Evolutionary conservation across 2,797 vertebrate genomes (phyloP).

Genomic region (Thripadectes ignobilis): DNA sequence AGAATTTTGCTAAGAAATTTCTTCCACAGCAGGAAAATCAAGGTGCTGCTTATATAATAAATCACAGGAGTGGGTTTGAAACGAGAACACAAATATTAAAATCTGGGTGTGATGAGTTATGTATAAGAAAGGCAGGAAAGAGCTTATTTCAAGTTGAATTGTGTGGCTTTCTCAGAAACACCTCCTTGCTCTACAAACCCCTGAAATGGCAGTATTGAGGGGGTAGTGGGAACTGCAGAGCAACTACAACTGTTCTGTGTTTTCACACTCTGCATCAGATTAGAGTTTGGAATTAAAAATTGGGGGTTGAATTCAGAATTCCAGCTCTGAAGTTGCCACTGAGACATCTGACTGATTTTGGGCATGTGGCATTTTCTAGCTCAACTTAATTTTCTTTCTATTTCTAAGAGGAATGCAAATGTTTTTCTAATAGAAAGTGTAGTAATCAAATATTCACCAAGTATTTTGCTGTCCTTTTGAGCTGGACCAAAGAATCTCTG

Average conservation of each 20-base stretch:
- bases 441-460: not conserved
- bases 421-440: not conserved
- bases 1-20: not conserved
- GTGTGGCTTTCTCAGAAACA: slow-evolving; percentile 8
- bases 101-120: slow-evolving; percentile 41
- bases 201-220: not conserved
- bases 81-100: not conserved
- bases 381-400: not conserved
- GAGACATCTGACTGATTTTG: not conserved
- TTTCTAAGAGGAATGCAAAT: not conserved
- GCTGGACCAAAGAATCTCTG: not conserved
- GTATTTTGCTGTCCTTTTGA: not conserved
- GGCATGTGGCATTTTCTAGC: not conserved
- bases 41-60: not conserved
- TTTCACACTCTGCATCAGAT: not conserved
- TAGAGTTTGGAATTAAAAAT: not conserved
- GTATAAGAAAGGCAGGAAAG: slow-evolving; percentile 46
- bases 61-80: not conserved
- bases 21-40: not conserved
- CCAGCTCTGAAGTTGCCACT: not conserved
- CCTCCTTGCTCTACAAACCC: not conserved
- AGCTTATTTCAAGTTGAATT: slow-evolving; percentile 10
- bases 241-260: not conserved
- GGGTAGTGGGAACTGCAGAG: not conserved
- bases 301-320: not conserved